These are phyloP conservation scores for Anabacerthia variegaticeps DNA, from an alignment of 2,797 vertebrate genomes.

Conservation along the genomic window DNA sequence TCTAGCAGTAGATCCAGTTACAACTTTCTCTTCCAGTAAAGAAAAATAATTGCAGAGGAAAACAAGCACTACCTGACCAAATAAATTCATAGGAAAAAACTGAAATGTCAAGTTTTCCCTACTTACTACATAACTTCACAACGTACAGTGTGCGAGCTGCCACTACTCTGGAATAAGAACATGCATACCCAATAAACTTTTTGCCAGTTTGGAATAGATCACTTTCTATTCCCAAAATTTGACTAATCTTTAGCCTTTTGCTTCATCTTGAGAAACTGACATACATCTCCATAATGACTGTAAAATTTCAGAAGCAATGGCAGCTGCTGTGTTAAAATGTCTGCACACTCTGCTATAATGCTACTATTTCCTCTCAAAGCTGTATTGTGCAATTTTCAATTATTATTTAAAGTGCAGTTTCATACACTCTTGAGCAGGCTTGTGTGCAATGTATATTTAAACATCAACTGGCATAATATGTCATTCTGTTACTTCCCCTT, in stretches of 20 bases:
- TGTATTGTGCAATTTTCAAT: neutral
- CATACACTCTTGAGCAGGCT: neutral
- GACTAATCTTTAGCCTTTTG: neutral
- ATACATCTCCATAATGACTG: neutral
- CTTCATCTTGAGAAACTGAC: neutral
- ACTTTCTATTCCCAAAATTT: neutral
- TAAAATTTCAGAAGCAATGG: neutral
- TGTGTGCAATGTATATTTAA: neutral
- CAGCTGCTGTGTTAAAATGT: neutral
- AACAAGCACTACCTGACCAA: neutral
- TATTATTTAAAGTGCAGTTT: neutral
- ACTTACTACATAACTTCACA: neutral
- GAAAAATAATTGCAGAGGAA: neutral
- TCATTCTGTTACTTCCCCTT: neutral
- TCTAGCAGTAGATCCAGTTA: neutral
- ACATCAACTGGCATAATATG: neutral
- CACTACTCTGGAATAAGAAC: neutral
- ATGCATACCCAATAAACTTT: neutral
- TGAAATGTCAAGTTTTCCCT: neutral
- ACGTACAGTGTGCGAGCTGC: neutral
- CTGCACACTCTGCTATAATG: neutral
- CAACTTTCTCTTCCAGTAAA: neutral
- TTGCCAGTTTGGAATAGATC: neutral
- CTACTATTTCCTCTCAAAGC: neutral
- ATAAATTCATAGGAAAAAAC: neutral